Percentiles rank a stretch among this genome's conserved stretches.
Conservation (phyloP, 2,888 invertebrate genomes). For the Campoplex nolae region DNA sequence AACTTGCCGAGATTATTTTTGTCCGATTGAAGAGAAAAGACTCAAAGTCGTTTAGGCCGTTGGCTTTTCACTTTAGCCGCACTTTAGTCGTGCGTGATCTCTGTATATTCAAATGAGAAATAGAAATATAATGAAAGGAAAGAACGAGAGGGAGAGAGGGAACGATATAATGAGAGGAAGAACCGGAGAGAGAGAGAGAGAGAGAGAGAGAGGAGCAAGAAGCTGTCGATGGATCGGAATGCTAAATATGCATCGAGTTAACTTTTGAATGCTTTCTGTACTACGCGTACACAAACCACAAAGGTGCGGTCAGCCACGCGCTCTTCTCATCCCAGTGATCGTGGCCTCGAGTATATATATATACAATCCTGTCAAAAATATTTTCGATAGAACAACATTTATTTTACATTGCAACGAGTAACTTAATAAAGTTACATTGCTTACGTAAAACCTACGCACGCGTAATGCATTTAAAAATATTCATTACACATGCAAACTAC, state of each 20-base stretch:
- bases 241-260: constrained; percentile 50
- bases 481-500: not conserved
- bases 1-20: constrained; percentile 14
- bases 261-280: constrained; percentile 8
- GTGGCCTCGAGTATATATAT: not conserved
- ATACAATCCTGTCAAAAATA: not conserved
- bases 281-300: not conserved
- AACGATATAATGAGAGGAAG: not conserved
- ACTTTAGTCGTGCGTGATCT: not conserved
- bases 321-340: not conserved
- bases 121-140: not conserved
- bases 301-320: constrained; percentile 45
- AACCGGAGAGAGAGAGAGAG: not conserved
- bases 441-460: not conserved
- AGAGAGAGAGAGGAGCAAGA: not conserved
- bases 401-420: not conserved
- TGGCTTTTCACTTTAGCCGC: constrained; percentile 8
- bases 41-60: not conserved
- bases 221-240: constrained; percentile 62
- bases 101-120: not conserved
- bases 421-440: not conserved
- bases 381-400: not conserved
- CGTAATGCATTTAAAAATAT: constrained; percentile 7
- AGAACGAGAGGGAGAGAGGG: not conserved
- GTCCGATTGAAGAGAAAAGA: constrained; percentile 6